These are phyloP conservation scores for Glomeris maerens DNA, from an alignment of 1,140 invertebrate species.

Conservation along the genomic window DNA sequence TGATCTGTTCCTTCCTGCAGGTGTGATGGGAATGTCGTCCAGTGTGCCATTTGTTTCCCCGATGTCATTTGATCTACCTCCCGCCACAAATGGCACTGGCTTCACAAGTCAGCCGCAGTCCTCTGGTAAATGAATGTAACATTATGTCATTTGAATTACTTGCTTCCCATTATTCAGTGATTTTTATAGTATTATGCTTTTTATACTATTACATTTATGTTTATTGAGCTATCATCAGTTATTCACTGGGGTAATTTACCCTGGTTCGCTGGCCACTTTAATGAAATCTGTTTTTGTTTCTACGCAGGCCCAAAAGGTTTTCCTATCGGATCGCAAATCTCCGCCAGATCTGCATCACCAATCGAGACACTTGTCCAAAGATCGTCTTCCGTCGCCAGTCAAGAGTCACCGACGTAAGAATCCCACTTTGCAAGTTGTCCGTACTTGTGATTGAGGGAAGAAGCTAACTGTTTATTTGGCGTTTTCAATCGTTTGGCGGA, in stretches of 20 bases:
- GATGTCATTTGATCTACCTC: no score
- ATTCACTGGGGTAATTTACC: background rate
- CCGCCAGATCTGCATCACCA: background rate
- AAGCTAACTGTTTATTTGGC: background rate
- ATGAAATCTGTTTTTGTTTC: no score
- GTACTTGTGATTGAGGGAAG: background rate
- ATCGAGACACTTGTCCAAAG: slow-evolving; percentile 9
- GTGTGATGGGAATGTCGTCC: background rate
- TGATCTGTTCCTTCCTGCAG: background rate
- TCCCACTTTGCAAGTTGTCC: background rate
- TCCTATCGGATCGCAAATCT: background rate
- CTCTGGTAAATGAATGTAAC: no score
- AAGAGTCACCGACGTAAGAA: slow-evolving; percentile 22
- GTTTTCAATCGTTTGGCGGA: slow-evolving; percentile 1
- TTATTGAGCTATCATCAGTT: background rate
- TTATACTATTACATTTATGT: no score
- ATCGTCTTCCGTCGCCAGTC: slow-evolving; percentile 24
- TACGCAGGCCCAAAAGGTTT: no score
- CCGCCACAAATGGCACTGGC: no score
- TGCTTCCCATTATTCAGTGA: no score
- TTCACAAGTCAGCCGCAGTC: no score
- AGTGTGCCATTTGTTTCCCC: no score
- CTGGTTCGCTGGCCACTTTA: background rate
- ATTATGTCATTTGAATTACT: no score
- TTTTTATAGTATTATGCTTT: no score